phyloP scores from a whole-genome alignment of 2,797 vertebrate species.

The Lithobates pipiens region DNA sequence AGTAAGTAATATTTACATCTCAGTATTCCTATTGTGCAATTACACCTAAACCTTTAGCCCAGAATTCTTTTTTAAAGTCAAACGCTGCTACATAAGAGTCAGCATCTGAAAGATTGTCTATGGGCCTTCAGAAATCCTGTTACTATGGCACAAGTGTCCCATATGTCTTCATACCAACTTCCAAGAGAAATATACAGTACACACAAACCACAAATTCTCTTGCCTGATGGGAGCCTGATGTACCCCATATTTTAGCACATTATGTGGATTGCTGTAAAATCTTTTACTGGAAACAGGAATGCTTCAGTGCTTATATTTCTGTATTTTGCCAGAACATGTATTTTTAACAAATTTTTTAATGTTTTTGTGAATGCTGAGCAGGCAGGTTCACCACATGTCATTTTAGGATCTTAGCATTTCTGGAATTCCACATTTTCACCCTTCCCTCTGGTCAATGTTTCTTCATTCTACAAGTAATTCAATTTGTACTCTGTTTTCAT shows the following conservation, averaged over 20 bases:
- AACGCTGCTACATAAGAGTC: too few relatives aligned
- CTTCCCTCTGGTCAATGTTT: constrained; percentile 38
- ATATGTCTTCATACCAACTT: too few relatives aligned
- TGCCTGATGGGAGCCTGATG: not conserved
- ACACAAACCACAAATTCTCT: constrained; percentile 26
- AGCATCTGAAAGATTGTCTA: too few relatives aligned
- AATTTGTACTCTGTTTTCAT: constrained; percentile 23
- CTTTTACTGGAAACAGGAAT: not conserved
- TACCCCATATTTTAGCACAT: not conserved
- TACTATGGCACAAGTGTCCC: too few relatives aligned
- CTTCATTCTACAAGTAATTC: constrained; percentile 22
- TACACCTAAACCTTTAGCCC: too few relatives aligned
- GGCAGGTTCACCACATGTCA: constrained; percentile 41
- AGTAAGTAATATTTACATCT: too few relatives aligned
- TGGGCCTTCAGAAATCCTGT: too few relatives aligned
- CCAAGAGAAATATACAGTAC: too few relatives aligned
- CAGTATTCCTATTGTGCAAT: too few relatives aligned
- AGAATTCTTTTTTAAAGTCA: too few relatives aligned
- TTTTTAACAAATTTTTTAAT: constrained; percentile 19
- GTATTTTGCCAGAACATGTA: constrained; percentile 4
- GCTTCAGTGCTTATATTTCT: not conserved
- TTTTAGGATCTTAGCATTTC: constrained; percentile 43
- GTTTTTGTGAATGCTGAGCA: constrained; percentile 27
- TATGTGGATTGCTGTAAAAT: not conserved
- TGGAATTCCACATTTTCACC: constrained; percentile 49